Conservation (phyloP, 2,888 invertebrate genomes). For the Homarus gammarus region DNA sequence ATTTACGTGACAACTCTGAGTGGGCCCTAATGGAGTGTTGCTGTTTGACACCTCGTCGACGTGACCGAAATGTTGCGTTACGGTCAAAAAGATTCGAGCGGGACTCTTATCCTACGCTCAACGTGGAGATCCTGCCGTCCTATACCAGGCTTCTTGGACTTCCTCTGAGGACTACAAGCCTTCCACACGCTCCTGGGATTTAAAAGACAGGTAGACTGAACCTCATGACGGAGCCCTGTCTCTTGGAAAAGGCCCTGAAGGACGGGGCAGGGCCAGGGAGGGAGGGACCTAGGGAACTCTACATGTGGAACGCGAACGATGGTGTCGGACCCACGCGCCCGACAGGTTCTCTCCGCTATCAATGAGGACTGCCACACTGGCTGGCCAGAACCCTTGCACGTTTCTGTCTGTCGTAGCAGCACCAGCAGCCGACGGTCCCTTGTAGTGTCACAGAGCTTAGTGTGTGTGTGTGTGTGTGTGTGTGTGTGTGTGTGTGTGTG, state of each 20-base stretch:
- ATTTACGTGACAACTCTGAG: slow-evolving; percentile 71
- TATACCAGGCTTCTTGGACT: not conserved
- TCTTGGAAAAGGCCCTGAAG: not conserved
- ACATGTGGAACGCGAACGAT: slow-evolving; percentile 55
- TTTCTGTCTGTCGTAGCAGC: slow-evolving; percentile 23
- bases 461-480: slow-evolving; percentile 19
- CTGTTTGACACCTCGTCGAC: slow-evolving; percentile 67
- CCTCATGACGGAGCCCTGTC: not conserved
- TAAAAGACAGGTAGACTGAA: not conserved
- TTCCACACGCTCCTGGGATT: not conserved
- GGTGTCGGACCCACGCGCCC: not conserved
- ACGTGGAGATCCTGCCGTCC: not conserved
- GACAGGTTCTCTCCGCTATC: slow-evolving; percentile 65
- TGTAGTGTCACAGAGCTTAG: not conserved
- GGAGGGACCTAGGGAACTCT: slow-evolving; percentile 9
- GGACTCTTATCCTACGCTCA: not conserved
- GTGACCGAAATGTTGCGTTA: slow-evolving; percentile 61
- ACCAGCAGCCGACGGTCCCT: slow-evolving; percentile 7
- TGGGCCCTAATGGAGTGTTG: slow-evolving; percentile 69
- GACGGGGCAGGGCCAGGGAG: not conserved
- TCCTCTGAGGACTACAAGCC: not conserved
- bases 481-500: slow-evolving; percentile 14
- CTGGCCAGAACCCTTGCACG: slow-evolving; percentile 7
- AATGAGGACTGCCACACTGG: slow-evolving; percentile 52
- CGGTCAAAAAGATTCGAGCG: slow-evolving; percentile 43